Evolutionary conservation across 2,797 vertebrate genomes (phyloP), one percentile per base, ranked within the genome.

Genomic region (Myiotriccus ornatus): DNA sequence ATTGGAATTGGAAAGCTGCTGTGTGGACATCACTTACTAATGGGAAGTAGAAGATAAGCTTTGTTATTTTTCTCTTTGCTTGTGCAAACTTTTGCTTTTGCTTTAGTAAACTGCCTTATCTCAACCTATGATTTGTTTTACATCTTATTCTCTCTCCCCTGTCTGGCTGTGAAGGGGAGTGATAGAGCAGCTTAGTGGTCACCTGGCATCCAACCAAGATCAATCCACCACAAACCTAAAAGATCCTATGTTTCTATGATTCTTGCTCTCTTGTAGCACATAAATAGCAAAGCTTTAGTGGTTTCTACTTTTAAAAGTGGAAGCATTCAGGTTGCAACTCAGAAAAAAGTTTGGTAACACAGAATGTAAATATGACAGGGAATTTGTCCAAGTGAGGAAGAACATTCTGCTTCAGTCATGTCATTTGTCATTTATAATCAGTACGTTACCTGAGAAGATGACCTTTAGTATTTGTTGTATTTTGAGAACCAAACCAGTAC

Each of bases 401-500:
- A 90, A 89, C 84, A 82, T 94, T 93, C 65, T 92, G 80, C 90
- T 95, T 93, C 56, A 41, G 86, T 71, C 47, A 34, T 87, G 55
- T 57, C 4, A 24, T 73, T 89, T 93, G 62, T 88, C 56, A 77
- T 81, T 67, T 76, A 32, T 37, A 77, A 86, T 53, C 63, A 47
- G 25, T n/a, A 30, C 30, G 70, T 92, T 77, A 89, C 52, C 71
- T 89, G 53, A 88, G 67, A 86, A 70, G 82, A 78, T 4, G 14
- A 80, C 71, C 57, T 93, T 35, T 76, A 59, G 16, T 82, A 85
- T 90, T 91, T 76, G 10, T 17, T 91, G 49, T 78, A 82, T 90
- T 87, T 92, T 93, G 63, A 94, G 53, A 96, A 23, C 24, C 34
- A 84, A 86, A 64, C 35, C 28, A 60, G 50, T 86, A 60, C n/a